These are phyloP conservation scores for Knipowitschia caucasica DNA, from an alignment of 2,797 vertebrate species.

Conservation along the genomic window DNA sequence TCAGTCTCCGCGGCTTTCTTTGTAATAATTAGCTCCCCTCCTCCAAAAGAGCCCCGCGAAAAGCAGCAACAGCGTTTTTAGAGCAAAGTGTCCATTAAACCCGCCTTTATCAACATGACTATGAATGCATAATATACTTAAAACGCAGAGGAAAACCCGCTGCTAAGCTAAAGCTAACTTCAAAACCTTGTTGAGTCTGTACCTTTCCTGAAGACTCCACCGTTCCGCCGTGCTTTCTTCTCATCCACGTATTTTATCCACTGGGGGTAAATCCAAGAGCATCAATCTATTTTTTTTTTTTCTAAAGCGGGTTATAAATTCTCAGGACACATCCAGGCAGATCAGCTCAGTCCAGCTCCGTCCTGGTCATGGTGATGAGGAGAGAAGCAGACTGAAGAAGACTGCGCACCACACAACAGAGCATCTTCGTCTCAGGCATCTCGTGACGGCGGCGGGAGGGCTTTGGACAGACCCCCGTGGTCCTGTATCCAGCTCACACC, in stretches of 20 bases:
- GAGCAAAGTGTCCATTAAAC: conserved; percentile 45
- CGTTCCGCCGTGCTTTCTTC: conserved; percentile 54
- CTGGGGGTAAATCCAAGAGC: conserved; percentile 38
- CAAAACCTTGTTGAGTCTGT: conserved; percentile 35
- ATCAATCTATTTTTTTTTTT: too few relatives aligned
- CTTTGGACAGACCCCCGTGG: conserved; percentile 30
- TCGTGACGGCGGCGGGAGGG: conserved; percentile 67
- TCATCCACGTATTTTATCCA: conserved; percentile 46
- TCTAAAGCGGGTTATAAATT: conserved; percentile 44
- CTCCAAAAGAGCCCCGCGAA: conserved; percentile 3
- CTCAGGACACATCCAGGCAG: conserved; percentile 47
- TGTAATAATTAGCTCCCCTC: conserved; percentile 11
- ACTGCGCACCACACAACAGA: conserved; percentile 68
- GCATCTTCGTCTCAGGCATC: conserved; percentile 66
- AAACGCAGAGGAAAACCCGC: conserved; percentile 25
- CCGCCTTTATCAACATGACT: conserved; percentile 25
- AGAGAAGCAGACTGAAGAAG: conserved; percentile 61
- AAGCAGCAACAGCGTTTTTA: conserved; percentile 32
- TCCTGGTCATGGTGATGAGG: conserved; percentile 67
- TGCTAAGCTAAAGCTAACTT: conserved; percentile 73
- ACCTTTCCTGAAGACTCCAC: conserved; percentile 69
- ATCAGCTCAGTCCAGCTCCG: conserved; percentile 63
- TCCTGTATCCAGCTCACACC: conserved; percentile 1
- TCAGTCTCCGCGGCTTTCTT: neutral
- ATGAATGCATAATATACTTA: conserved; percentile 21